Percentiles rank a stretch among this genome's conserved stretches.
These are phyloP conservation scores for Rutilus rutilus DNA, from an alignment of 2,113 vertebrate genomes.

Conservation along the genomic window DNA sequence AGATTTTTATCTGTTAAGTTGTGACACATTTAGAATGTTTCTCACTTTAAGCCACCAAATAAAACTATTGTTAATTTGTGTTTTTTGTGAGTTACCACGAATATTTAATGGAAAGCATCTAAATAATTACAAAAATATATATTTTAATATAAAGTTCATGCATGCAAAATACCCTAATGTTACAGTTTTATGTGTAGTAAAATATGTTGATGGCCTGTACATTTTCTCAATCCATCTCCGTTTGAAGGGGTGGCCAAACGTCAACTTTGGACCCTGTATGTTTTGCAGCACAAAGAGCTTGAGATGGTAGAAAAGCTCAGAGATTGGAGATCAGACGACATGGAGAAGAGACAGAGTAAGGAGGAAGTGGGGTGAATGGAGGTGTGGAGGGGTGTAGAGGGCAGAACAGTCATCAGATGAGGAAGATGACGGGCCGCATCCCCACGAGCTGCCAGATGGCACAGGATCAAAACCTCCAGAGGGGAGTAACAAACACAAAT, in stretches of 20 bases:
- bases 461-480: slow-evolving; percentile 69
- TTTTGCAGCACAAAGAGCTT: neutral
- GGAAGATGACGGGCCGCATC: slow-evolving; percentile 63
- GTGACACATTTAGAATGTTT: no score
- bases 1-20: no score
- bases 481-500: slow-evolving; percentile 65
- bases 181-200: neutral
- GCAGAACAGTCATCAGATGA: slow-evolving; percentile 67
- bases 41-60: no score
- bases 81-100: no score
- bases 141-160: neutral
- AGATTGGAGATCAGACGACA: slow-evolving; percentile 43
- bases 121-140: no score
- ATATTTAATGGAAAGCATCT: no score
- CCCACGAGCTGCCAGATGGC: slow-evolving; percentile 74
- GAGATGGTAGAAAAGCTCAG: slow-evolving; percentile 51
- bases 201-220: neutral
- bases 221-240: neutral
- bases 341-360: slow-evolving; percentile 20
- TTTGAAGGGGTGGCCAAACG: neutral
- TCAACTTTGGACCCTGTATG: neutral
- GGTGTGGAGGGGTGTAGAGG: slow-evolving; percentile 49
- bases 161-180: neutral
- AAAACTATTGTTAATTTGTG: no score
- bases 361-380: slow-evolving; percentile 45